Percentiles rank a stretch among this genome's conserved stretches.
These are phyloP conservation scores for Drosophila sordidula DNA, from an alignment of 2,888 invertebrate species.

Conservation along the genomic window DNA sequence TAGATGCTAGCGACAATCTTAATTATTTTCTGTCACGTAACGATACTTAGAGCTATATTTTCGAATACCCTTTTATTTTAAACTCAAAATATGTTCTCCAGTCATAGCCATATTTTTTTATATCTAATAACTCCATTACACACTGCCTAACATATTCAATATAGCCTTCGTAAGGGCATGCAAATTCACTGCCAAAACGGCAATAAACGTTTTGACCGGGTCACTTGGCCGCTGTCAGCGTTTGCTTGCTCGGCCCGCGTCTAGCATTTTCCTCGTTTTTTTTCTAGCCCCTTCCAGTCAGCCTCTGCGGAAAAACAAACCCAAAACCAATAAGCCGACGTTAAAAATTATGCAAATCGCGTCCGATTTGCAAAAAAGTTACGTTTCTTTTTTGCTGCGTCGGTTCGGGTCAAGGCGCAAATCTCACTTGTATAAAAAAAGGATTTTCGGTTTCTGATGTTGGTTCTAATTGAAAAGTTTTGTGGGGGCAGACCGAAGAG, in stretches of 20 bases:
- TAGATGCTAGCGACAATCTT: too few relatives aligned
- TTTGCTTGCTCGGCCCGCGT: constrained; percentile 20
- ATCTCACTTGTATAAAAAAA: constrained; percentile 61
- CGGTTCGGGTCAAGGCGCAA: constrained; percentile 61
- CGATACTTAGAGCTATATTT: too few relatives aligned
- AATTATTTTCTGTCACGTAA: too few relatives aligned
- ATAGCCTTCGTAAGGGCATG: constrained; percentile 1
- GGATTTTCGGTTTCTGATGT: constrained; percentile 47
- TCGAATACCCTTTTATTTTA: too few relatives aligned
- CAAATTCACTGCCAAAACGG: constrained; percentile 34
- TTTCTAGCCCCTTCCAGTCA: constrained; percentile 13
- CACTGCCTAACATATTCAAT: background rate
- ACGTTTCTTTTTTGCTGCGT: constrained; percentile 14
- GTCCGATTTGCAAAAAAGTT: constrained; percentile 69
- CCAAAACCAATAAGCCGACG: constrained; percentile 72
- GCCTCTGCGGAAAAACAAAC: constrained; percentile 48
- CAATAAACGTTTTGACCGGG: constrained; percentile 61
- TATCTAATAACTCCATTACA: too few relatives aligned
- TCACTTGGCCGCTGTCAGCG: constrained; percentile 53
- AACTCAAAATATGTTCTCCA: too few relatives aligned
- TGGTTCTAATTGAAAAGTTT: constrained; percentile 74
- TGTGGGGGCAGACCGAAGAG: constrained; percentile 4
- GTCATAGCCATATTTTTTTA: too few relatives aligned
- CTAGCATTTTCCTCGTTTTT: constrained; percentile 9
- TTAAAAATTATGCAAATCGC: constrained; percentile 73